These are phyloP conservation scores for Bilobella aurantiaca DNA, from an alignment of 1,140 invertebrate species.

Conservation along the genomic window DNA sequence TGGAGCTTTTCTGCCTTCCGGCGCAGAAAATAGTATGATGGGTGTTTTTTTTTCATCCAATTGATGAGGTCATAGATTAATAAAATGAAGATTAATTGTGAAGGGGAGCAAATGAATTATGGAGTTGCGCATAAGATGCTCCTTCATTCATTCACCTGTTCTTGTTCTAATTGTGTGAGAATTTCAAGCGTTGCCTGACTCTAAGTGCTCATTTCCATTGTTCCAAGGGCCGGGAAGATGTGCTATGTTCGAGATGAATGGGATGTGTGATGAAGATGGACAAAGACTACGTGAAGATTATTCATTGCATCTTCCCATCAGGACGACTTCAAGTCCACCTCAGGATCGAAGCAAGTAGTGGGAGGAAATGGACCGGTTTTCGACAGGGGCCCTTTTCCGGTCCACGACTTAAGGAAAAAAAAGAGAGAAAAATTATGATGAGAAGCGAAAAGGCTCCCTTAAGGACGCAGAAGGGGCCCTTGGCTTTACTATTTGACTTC, in stretches of 20 bases:
- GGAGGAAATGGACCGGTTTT: slow-evolving; percentile 33
- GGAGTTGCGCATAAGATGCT: too few species aligned
- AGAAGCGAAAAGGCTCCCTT: slow-evolving; percentile 25
- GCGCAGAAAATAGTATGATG: too few species aligned
- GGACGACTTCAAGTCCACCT: too few species aligned
- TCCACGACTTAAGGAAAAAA: too few species aligned
- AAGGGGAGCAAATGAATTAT: too few species aligned
- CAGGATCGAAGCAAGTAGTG: slow-evolving; percentile 17
- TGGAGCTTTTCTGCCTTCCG: too few species aligned
- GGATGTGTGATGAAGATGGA: neutral
- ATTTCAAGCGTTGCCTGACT: neutral
- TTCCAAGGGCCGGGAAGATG: neutral
- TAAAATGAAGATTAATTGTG: too few species aligned
- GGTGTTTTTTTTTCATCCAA: too few species aligned
- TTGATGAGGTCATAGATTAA: too few species aligned
- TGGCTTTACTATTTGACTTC: slow-evolving; percentile 18
- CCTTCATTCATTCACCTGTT: slow-evolving; percentile 5
- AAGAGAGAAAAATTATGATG: slow-evolving; percentile 27
- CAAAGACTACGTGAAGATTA: neutral
- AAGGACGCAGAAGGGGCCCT: slow-evolving; percentile 11
- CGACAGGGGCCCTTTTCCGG: slow-evolving; percentile 23
- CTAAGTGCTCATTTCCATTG: neutral
- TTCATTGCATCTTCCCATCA: neutral
- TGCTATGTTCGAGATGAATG: neutral
- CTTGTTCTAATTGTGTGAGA: neutral